phyloP scores from a whole-genome alignment of 64 coral and sea anemone genomes.

The Trachythela sp. region DNA sequence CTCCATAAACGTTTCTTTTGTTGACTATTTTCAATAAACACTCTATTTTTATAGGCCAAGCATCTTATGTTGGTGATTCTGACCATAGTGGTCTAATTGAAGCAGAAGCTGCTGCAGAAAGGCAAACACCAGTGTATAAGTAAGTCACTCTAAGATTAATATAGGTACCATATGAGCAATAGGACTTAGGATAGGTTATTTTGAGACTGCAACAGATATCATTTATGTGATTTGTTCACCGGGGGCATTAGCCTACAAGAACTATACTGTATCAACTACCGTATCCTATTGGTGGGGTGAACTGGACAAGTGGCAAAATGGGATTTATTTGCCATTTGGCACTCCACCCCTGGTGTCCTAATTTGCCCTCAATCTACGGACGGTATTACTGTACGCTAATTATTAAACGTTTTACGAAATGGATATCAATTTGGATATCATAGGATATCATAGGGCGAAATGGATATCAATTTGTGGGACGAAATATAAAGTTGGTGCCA shows the following conservation, averaged over 20 bases:
- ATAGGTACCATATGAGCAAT: too few species aligned
- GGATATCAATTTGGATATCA: neutral
- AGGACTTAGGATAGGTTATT: too few species aligned
- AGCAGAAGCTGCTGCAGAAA: neutral
- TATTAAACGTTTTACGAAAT: slow-evolving; percentile 7
- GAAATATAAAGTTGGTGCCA: slow-evolving; percentile 19
- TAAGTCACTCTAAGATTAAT: neutral
- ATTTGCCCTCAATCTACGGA: too few species aligned
- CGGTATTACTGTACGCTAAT: neutral
- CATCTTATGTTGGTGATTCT: neutral
- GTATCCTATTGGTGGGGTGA: too few species aligned
- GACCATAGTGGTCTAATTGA: neutral
- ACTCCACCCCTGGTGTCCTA: too few species aligned
- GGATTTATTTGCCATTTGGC: too few species aligned
- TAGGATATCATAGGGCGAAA: slow-evolving; percentile 19
- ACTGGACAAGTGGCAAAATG: too few species aligned
- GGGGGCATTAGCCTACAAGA: neutral
- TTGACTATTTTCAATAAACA: too few species aligned
- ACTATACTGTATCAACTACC: too few species aligned
- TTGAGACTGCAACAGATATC: too few species aligned
- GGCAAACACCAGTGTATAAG: neutral
- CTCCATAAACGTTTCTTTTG: too few species aligned
- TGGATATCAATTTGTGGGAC: slow-evolving; percentile 26
- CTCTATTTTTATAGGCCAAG: neutral
- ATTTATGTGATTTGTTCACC: neutral